Evolutionary conservation across 2,113 vertebrate genomes (phyloP).

Genomic region (Micronisus gabar): DNA sequence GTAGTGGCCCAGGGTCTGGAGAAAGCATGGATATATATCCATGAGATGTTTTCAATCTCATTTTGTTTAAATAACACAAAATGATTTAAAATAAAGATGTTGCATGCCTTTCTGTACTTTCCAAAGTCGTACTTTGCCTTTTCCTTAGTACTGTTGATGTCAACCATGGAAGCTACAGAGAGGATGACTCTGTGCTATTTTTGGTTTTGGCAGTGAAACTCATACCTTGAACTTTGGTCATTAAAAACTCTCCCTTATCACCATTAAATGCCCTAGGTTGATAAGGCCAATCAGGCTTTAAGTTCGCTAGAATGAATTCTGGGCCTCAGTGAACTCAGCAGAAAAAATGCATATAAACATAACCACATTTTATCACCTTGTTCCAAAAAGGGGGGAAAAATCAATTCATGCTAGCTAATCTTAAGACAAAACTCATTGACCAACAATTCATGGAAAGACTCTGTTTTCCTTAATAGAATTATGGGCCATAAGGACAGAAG

Average conservation of each 20-base stretch:
- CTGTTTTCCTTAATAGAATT: background rate
- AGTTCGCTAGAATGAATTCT: background rate
- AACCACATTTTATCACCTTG: background rate
- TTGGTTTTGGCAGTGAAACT: background rate
- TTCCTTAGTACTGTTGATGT: background rate
- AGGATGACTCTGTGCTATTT: background rate
- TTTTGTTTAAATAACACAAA: background rate
- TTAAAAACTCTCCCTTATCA: background rate
- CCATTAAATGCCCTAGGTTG: background rate
- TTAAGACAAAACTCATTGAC: background rate
- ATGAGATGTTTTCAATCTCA: background rate
- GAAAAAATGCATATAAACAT: background rate
- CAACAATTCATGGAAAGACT: background rate
- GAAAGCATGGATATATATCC: background rate
- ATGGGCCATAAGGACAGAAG: background rate
- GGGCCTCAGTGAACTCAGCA: background rate
- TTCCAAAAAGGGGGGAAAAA: background rate
- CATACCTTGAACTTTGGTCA: background rate
- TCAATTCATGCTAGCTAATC: background rate
- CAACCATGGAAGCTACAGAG: background rate
- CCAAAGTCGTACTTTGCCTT: background rate
- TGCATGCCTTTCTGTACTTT: background rate
- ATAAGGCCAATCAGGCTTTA: background rate
- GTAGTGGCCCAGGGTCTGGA: background rate
- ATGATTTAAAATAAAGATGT: background rate